Evolutionary conservation across 2,797 vertebrate genomes (phyloP).

Genomic region (Peromyscus eremicus): DNA sequence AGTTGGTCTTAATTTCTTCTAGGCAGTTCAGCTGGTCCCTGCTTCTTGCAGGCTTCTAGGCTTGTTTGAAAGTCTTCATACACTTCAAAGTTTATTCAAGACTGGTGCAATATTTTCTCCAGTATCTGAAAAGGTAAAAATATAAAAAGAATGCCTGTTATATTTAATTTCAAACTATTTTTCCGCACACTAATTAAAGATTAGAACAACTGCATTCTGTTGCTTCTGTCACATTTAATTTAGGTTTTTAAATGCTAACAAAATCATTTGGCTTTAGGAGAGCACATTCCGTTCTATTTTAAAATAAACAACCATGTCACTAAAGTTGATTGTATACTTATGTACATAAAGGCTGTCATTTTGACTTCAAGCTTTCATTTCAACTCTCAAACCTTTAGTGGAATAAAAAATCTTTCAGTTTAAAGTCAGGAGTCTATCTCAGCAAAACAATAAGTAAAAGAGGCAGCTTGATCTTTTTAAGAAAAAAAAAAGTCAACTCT

Average conservation of each 20-base stretch:
- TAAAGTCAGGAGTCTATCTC: slow-evolving; percentile 65
- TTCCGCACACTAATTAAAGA: slow-evolving; percentile 35
- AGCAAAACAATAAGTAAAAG: slow-evolving; percentile 69
- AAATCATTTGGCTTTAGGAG: slow-evolving; percentile 37
- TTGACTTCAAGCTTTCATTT: slow-evolving; percentile 67
- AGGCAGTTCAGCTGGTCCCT: background rate
- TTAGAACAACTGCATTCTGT: slow-evolving; percentile 10
- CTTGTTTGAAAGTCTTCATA: background rate
- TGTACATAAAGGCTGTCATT: slow-evolving; percentile 51
- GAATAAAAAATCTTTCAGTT: slow-evolving; percentile 13
- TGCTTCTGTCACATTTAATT: slow-evolving; percentile 67
- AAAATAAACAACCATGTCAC: slow-evolving; percentile 63
- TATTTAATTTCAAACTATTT: slow-evolving; percentile 40
- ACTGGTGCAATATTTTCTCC: background rate
- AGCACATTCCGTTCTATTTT: slow-evolving; percentile 56
- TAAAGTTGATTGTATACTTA: slow-evolving; percentile 57
- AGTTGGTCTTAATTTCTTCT: background rate
- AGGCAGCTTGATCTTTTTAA: slow-evolving; percentile 70
- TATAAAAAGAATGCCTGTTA: background rate
- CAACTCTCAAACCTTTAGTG: slow-evolving; percentile 49
- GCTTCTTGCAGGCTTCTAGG: background rate
- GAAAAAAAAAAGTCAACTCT: slow-evolving; percentile 62
- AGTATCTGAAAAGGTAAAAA: background rate
- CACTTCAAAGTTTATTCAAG: background rate
- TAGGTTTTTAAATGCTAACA: slow-evolving; percentile 41